Evolutionary conservation across 2,888 invertebrate species (phyloP), one percentile per base, ranked within the genome.

Genomic region (Pseudoips prasinana): DNA sequence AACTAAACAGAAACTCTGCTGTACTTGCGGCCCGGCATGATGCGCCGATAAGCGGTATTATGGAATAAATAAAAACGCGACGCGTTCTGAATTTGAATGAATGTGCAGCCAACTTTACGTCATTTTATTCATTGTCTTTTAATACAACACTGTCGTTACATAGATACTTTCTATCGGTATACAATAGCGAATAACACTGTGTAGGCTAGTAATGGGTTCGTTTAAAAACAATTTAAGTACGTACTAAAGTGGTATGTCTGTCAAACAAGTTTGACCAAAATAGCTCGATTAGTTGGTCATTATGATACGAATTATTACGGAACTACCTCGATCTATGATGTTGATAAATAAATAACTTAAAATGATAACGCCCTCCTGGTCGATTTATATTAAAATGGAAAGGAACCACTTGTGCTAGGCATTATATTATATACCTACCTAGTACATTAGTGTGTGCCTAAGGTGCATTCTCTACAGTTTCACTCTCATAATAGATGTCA

Each of bases 31-130:
- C 64, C 58, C 62, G 57, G 56, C 72, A 65, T 68, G 82, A 83
- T 83, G 84, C 77, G 73, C 74, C 82, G 87, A 87, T 87, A 86
- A 86, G 85, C 80, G 72, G 77, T 81, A 77, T 75, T 79, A 75
- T 64, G 72, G 80, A 82, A 81, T 83, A 81, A 79, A 83, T 79
- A 84, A 81, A 81, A 82, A 78, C 71, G 69, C 62, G 52, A 62
- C 63, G 67, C 67, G 65, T 63, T 68, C 70, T 72, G 80, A 81
- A 81, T 84, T 45, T 77, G 76, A 84, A 81, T 84, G 78, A 80
- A 79, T 75, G 65, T 65, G 62, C 64, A 64, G 52, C 49, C 47
- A 42, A 63, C 51, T 68, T 58, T 60, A 67, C 66, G 67, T 64
- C 63, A 66, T 39, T 56, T 46, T 49, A 41, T 55, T 47, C 44